Percentiles rank a stretch among this genome's conserved stretches.
These are phyloP conservation scores for Lasius fuliginosus DNA, from an alignment of 2,888 invertebrate genomes.

Conservation along the genomic window DNA sequence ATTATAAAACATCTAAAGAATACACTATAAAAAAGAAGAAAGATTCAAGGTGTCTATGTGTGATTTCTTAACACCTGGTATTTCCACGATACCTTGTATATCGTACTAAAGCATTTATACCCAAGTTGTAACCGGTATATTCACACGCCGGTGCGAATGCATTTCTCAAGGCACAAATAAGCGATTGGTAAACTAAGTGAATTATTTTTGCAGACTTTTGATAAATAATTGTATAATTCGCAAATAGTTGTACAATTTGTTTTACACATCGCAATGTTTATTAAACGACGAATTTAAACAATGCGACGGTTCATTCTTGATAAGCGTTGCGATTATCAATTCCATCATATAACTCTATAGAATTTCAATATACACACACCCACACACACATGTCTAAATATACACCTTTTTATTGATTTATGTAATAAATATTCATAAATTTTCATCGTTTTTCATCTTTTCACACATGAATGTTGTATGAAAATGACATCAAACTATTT, in stretches of 20 bases:
- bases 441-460: neutral
- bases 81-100: neutral
- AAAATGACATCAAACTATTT: neutral
- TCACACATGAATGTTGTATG: neutral
- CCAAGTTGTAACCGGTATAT: neutral
- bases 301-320: neutral
- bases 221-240: neutral
- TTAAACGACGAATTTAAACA: constrained; percentile 15
- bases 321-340: neutral
- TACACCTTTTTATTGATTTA: neutral
- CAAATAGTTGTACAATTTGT: neutral
- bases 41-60: neutral
- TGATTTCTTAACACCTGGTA: neutral
- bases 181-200: neutral
- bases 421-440: neutral
- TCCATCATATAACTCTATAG: neutral
- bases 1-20: neutral
- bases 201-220: constrained; percentile 5
- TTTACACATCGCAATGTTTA: neutral
- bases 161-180: neutral
- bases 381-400: neutral
- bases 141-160: neutral
- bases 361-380: neutral
- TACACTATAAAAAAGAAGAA: neutral
- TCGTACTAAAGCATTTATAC: neutral